Evolutionary conservation across 2,797 vertebrate genomes (phyloP).

Genomic region (Platyrinchus mystaceus): DNA sequence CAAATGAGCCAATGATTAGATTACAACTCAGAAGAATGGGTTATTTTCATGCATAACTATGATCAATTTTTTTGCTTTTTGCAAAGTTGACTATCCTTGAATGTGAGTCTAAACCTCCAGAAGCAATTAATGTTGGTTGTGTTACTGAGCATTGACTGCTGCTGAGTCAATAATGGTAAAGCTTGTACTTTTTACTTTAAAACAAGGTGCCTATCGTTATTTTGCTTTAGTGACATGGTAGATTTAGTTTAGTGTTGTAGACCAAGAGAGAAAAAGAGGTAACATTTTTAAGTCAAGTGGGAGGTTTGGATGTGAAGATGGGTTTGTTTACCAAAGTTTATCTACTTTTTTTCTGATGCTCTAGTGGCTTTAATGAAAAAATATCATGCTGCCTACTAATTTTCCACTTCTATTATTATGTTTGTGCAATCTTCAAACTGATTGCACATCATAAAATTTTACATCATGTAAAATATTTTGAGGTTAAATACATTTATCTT

Average conservation of each 20-base stretch:
- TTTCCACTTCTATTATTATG: background rate
- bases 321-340: background rate
- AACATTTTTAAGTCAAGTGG: background rate
- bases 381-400: background rate
- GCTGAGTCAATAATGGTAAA: background rate
- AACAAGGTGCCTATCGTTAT: background rate
- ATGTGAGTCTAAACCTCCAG: background rate
- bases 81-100: background rate
- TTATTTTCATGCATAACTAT: background rate
- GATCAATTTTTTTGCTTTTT: background rate
- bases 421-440: background rate
- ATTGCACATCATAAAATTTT: background rate
- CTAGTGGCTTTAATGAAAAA: background rate
- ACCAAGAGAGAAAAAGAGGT: background rate
- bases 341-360: background rate
- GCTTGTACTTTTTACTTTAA: background rate
- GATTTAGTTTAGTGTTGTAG: background rate
- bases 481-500: background rate
- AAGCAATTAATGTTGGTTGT: background rate
- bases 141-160: background rate
- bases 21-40: background rate
- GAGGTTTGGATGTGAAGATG: background rate
- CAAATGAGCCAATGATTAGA: background rate
- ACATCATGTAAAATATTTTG: background rate
- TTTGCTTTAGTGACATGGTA: background rate